phyloP scores from a whole-genome alignment of 2,797 vertebrate genomes.

The Rhabdophis nuchalis region DNA sequence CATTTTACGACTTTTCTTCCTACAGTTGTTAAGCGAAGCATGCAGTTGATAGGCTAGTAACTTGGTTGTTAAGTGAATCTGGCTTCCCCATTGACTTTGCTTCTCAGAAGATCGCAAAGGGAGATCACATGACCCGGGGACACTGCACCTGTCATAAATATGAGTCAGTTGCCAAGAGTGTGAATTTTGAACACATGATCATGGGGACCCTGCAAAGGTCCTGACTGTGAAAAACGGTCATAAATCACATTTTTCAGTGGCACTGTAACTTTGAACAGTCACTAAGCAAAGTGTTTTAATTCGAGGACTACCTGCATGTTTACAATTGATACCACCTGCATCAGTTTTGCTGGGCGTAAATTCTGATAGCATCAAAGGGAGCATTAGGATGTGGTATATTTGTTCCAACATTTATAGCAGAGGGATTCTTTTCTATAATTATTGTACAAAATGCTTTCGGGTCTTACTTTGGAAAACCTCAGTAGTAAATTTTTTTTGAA shows the following conservation, averaged over 20 bases:
- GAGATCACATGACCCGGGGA: background rate
- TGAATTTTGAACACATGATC: background rate
- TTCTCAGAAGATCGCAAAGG: background rate
- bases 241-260: background rate
- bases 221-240: background rate
- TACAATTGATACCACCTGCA: background rate
- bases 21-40: background rate
- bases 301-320: background rate
- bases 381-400: background rate
- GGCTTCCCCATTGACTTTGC: background rate
- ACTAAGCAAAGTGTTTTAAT: background rate
- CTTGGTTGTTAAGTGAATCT: background rate
- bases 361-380: background rate
- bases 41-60: background rate
- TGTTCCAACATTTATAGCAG: slow-evolving; percentile 17
- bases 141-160: background rate
- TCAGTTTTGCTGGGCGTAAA: background rate
- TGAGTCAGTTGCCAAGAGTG: background rate
- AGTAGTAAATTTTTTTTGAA: background rate
- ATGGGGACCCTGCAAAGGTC: background rate
- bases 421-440: slow-evolving; percentile 21
- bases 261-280: background rate
- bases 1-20: background rate
- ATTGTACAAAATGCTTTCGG: slow-evolving; percentile 40
- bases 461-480: slow-evolving; percentile 46